Conservation (phyloP, 2,888 invertebrate species). For the Abrostola tripartita region DNA sequence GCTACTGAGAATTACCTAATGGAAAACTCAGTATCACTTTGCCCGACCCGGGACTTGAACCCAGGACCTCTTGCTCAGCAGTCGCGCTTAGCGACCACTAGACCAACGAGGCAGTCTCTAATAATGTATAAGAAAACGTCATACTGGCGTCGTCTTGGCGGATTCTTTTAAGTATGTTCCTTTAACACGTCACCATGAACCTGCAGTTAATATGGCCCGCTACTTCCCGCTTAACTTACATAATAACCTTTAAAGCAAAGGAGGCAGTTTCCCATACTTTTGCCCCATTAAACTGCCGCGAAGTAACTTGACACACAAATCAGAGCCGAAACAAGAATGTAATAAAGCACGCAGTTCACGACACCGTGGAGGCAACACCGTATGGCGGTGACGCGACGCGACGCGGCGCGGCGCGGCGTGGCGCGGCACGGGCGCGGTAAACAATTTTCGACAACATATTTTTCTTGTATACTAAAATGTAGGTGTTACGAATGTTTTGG, state of each 20-base stretch:
- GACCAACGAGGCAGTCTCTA: too few species aligned
- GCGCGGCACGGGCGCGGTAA: slow-evolving; percentile 48
- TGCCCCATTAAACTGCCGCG: slow-evolving; percentile 28
- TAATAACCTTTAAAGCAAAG: neutral
- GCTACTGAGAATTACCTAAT: too few species aligned
- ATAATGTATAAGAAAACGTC: too few species aligned
- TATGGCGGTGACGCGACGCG: slow-evolving; percentile 6
- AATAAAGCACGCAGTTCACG: slow-evolving; percentile 44
- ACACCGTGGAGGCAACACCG: slow-evolving; percentile 12
- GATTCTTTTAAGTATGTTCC: too few species aligned
- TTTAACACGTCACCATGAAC: too few species aligned
- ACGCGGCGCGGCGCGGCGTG: slow-evolving; percentile 34
- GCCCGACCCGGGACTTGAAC: too few species aligned
- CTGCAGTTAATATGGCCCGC: neutral
- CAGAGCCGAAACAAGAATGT: slow-evolving; percentile 43
- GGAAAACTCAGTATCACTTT: too few species aligned
- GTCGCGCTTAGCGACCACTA: too few species aligned
- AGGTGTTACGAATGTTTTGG: slow-evolving; percentile 38
- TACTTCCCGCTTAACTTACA: slow-evolving; percentile 26
- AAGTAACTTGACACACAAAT: slow-evolving; percentile 42
- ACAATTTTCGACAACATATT: slow-evolving; percentile 68
- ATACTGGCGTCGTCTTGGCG: too few species aligned
- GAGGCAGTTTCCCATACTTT: slow-evolving; percentile 35
- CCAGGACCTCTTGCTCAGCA: too few species aligned
- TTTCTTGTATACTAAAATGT: slow-evolving; percentile 63